These are phyloP conservation scores for Limnephilus marmoratus DNA, from an alignment of 2,888 invertebrate species.

Conservation along the genomic window DNA sequence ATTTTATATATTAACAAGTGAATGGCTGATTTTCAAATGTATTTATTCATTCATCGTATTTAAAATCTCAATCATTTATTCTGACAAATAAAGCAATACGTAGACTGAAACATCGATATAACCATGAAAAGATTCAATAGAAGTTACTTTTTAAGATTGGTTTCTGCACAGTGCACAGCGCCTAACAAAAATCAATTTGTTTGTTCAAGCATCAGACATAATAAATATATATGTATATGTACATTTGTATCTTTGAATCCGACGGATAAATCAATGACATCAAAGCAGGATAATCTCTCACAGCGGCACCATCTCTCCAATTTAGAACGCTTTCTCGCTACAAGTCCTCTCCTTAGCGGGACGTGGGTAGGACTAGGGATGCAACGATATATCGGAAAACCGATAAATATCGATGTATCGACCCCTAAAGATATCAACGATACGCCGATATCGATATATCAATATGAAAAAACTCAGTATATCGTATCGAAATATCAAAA, in stretches of 20 bases:
- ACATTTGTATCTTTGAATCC: slow-evolving; percentile 10
- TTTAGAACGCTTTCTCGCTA: slow-evolving; percentile 17
- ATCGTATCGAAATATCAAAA: too few species aligned
- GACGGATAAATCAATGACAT: neutral
- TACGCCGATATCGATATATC: too few species aligned
- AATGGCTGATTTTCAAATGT: neutral
- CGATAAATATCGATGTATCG: too few species aligned
- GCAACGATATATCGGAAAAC: too few species aligned
- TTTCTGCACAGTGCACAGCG: neutral
- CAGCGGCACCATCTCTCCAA: neutral
- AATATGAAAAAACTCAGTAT: too few species aligned
- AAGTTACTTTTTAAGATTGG: neutral
- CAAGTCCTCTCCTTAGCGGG: slow-evolving; percentile 12
- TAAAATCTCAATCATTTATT: neutral
- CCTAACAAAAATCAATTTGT: neutral
- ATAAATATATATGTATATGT: neutral
- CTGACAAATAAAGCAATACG: neutral
- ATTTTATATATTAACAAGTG: neutral
- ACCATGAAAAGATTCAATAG: neutral
- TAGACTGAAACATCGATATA: neutral
- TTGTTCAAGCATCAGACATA: neutral
- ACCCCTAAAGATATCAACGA: too few species aligned
- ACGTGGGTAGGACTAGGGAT: neutral
- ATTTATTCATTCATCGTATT: neutral
- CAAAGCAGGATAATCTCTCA: slow-evolving; percentile 21